Evolutionary conservation across 2,888 invertebrate genomes (phyloP).

Genomic region (Apotomis capreana): DNA sequence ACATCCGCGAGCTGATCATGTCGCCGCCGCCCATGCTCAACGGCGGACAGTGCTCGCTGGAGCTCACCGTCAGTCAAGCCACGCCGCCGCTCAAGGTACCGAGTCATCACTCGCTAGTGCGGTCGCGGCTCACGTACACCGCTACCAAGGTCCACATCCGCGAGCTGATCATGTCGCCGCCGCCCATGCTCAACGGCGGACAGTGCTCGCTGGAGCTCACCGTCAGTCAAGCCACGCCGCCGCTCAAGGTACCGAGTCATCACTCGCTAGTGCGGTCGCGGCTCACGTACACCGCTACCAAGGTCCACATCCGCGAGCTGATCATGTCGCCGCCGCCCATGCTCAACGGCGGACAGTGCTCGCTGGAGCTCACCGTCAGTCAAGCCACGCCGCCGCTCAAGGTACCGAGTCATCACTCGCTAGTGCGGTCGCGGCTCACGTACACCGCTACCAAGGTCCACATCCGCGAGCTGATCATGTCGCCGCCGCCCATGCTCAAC

Average conservation of each 20-base stretch:
- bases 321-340: slow-evolving; percentile 71
- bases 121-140: slow-evolving; percentile 73
- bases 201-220: slow-evolving; percentile 75
- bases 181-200: slow-evolving; percentile 68
- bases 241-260: slow-evolving; percentile 54
- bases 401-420: slow-evolving; percentile 59
- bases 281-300: no score
- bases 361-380: slow-evolving; percentile 74
- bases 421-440: slow-evolving; percentile 83
- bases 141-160: slow-evolving; percentile 71
- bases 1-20: slow-evolving; percentile 74
- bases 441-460: slow-evolving; percentile 74
- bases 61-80: slow-evolving; percentile 73
- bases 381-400: slow-evolving; percentile 69
- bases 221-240: slow-evolving; percentile 70
- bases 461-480: slow-evolving; percentile 73
- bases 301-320: slow-evolving; percentile 76
- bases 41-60: slow-evolving; percentile 71
- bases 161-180: slow-evolving; percentile 72
- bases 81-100: slow-evolving; percentile 63
- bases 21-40: slow-evolving; percentile 71
- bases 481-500: slow-evolving; percentile 71
- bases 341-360: slow-evolving; percentile 68
- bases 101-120: slow-evolving; percentile 82
- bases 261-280: no score